Evolutionary conservation across 2,797 vertebrate species (phyloP).

Genomic region (Enteromius fasciolatus): DNA sequence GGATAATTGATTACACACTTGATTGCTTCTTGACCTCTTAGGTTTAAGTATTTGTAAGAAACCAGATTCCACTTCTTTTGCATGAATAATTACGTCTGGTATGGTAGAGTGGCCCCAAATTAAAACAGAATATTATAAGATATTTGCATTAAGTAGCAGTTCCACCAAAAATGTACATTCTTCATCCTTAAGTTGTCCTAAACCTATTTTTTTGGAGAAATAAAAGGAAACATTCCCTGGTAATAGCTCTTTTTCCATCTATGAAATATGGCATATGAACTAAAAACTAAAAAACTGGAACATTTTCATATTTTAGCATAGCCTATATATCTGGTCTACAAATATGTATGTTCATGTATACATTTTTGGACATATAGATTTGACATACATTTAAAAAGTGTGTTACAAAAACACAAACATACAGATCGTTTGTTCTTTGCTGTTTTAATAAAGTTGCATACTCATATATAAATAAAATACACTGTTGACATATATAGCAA

Average conservation of each 20-base stretch:
- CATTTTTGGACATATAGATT: too few relatives aligned
- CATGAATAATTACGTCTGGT: not conserved
- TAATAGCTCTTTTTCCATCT: not conserved
- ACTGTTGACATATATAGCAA: not conserved
- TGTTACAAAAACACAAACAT: not conserved
- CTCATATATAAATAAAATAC: too few relatives aligned
- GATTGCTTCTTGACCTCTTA: not conserved
- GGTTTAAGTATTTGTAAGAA: conserved; percentile 5
- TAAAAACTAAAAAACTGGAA: too few relatives aligned
- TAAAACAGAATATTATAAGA: not conserved
- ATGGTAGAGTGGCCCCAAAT: not conserved
- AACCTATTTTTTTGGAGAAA: not conserved
- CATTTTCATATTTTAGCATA: too few relatives aligned
- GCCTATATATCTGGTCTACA: too few relatives aligned
- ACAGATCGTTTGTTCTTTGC: too few relatives aligned
- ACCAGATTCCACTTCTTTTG: not conserved
- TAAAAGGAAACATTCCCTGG: not conserved
- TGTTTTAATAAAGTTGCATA: too few relatives aligned
- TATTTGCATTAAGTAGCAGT: not conserved
- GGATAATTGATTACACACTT: not conserved
- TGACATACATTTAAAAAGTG: too few relatives aligned
- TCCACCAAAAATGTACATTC: not conserved
- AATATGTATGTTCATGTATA: too few relatives aligned
- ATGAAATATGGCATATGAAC: not conserved
- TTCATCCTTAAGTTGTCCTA: not conserved